Percentiles rank a stretch among this genome's conserved stretches.
These are phyloP conservation scores for Agonopterix arenella DNA, from an alignment of 2,888 invertebrate species.

Conservation along the genomic window DNA sequence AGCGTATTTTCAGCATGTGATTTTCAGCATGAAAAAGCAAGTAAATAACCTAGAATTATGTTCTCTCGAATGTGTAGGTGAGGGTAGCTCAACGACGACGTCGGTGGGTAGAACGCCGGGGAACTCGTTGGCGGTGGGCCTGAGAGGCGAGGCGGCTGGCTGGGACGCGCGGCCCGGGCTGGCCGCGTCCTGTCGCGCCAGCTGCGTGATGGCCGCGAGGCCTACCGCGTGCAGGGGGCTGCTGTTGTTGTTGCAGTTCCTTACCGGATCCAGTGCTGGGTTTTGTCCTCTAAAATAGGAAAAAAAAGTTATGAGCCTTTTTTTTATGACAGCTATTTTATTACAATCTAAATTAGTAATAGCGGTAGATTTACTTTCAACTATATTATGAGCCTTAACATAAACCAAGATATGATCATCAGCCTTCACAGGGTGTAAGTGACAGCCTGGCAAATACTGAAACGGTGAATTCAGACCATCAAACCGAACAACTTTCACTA, in stretches of 20 bases:
- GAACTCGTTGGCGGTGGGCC: constrained; percentile 46
- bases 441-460: too few relatives aligned
- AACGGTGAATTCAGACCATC: too few relatives aligned
- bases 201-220: constrained; percentile 85
- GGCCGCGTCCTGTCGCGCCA: constrained; percentile 77
- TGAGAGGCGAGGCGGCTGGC: constrained; percentile 26
- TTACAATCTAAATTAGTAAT: too few relatives aligned
- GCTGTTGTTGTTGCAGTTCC: constrained; percentile 77
- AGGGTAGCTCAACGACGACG: constrained; percentile 65
- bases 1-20: too few relatives aligned
- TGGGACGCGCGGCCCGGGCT: constrained; percentile 44
- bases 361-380: too few relatives aligned
- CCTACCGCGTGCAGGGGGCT: constrained; percentile 83
- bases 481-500: too few relatives aligned
- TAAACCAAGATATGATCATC: too few relatives aligned
- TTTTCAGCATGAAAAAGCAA: too few relatives aligned
- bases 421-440: too few relatives aligned
- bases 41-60: constrained; percentile 32
- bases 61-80: constrained; percentile 46
- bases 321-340: too few relatives aligned
- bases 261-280: constrained; percentile 63
- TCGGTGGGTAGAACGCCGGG: constrained; percentile 71
- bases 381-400: too few relatives aligned
- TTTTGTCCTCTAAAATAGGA: constrained; percentile 41
- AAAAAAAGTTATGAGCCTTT: too few relatives aligned